Evolutionary conservation across 2,888 invertebrate genomes (phyloP), one percentile per base, ranked within the genome.

Genomic region (Seira musarum): DNA sequence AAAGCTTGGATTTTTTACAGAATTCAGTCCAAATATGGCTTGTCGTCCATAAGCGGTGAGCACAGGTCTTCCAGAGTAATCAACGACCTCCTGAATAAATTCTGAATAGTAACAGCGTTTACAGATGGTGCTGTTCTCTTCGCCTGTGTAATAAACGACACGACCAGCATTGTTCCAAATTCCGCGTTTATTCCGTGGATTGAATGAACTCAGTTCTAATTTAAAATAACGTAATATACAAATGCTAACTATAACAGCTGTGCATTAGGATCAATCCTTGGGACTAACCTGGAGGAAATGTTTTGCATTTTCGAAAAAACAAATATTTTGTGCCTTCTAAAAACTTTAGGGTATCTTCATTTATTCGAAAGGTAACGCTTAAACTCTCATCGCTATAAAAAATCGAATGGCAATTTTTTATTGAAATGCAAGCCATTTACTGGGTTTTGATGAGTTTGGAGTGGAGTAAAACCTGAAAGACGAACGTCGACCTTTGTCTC

Each of bases 1-100:
- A n/a, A 40, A 13, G 40, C 13, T 40, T 40, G 5, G 5, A 40
- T 40, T 40, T 49, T n/a, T 19, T 67, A 82, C 83, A 13, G 80
- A 80, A 22, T 70, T 81, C 0, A 82, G 15, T 40, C 83, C 83
- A 25, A 82, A 66, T 40, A 64, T 3, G 15, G 64, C 68, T 40
- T 83, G 83, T 30, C 66, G 65, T 22, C 83, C 83, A 63, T 61
- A 53, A 0, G 64, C 46, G 10, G 49, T 70, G 17, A 83, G 66
- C 2, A 83, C 75, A 0, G 72, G 25, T 19, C 40, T 57, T 19
- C 82, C 83, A 3, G 63, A 25, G 57, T 80, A 83, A 53, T 83
- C 83, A 0, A 83, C 80, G 6, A 83, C 77, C 24, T 83, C 83
- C 19, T 83, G 75, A 0, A 65, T 57, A 63, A 83, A 83, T 8